Percentiles rank a stretch among this genome's conserved stretches.
phyloP scores from a whole-genome alignment of 92 coral and sea anemone species.

The Chrysogorgia sp. region DNA sequence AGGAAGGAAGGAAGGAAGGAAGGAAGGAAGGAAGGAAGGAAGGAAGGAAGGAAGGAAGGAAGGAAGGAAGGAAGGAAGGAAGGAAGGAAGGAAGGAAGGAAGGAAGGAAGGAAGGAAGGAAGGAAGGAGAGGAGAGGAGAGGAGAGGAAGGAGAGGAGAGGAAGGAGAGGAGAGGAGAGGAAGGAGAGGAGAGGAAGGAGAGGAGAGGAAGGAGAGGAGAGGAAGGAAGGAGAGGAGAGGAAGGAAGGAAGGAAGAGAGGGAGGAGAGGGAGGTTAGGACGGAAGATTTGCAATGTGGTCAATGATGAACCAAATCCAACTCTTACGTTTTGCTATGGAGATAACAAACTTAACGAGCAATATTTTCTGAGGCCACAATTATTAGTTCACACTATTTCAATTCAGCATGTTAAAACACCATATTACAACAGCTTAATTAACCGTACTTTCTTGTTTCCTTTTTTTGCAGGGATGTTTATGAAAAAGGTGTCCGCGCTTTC shows the following conservation, averaged over 20 bases:
- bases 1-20: neutral
- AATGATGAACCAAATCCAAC: constrained; percentile 17
- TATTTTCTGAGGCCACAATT: neutral
- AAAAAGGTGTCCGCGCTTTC: constrained; percentile 91
- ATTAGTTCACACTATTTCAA: neutral
- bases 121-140: too few species aligned
- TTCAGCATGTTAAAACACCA: neutral
- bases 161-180: neutral
- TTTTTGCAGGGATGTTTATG: constrained; percentile 76
- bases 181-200: neutral
- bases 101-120: too few species aligned
- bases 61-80: neutral
- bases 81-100: too few species aligned
- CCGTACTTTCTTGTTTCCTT: neutral
- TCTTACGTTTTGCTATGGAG: neutral
- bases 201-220: neutral
- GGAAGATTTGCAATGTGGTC: constrained; percentile 4
- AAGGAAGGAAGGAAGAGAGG: neutral
- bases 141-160: too few species aligned
- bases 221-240: neutral
- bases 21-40: neutral
- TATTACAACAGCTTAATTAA: neutral
- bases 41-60: neutral
- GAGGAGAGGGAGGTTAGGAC: neutral
- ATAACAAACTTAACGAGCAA: neutral